Evolutionary conservation across 2,888 invertebrate genomes (phyloP), one percentile per base, ranked within the genome.

Genomic region (Drosophila algonquin): DNA sequence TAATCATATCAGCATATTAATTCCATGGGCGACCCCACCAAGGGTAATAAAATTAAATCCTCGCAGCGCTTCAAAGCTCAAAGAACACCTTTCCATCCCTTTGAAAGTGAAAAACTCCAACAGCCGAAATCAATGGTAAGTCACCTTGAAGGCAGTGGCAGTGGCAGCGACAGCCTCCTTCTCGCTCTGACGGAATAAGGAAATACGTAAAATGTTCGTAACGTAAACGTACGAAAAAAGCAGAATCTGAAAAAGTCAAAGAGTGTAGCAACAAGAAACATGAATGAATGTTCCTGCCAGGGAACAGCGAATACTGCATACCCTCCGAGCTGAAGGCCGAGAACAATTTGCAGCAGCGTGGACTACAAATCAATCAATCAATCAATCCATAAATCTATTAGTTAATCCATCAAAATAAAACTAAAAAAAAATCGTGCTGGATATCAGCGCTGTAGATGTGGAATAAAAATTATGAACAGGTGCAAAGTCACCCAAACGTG

Each of bases 11-110:
- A 86, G 74, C 81, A 79, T 81, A 87, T 87, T 89, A 89, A 85
- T 89, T 87, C 87, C 84, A 77, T 76, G 76, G 72, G 60, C 76
- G 68, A 63, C 67, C 74, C 64, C 71, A 55, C 57, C 73, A 64
- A 74, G 73, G 88, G 80, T 81, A 84, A 85, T 85, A 84, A 89
- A 85, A 85, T 89, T 79, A 89, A 85, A 87, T 85, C 89, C 89
- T 89, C 87, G 89, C 82, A 78, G 72, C 63, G 56, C 50, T 73
- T 74, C 24, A 67, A 58, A 55, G 65, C 76, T 65, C 69, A 57
- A 60, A 57, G 52, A 51, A 52, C 53, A 27, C 48, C 44, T n/a
- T 32, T 44, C 30, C n/a, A 35, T 12, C 27, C 51, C 35, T 53
- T 14, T 24, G 18, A 6, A 48, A 8, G 46, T 32, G 30, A 53